phyloP scores from a whole-genome alignment of 1,140 invertebrate species.

The Ceratoteleas bidentatus region DNA sequence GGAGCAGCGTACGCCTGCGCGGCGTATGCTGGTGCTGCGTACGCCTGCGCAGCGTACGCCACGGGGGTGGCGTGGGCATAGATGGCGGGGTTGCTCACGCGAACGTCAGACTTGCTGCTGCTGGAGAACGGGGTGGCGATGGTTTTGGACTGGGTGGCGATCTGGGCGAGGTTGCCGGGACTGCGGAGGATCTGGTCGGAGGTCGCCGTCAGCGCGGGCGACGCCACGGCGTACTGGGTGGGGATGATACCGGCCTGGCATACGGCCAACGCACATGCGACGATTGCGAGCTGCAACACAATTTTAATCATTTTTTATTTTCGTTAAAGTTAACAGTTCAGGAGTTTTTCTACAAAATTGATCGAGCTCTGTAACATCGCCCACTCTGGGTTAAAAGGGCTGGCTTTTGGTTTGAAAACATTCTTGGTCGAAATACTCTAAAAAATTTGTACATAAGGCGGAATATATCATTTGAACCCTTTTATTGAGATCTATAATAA shows the following conservation, averaged over 20 bases:
- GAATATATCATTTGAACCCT: no score
- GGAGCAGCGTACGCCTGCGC: constrained; percentile 65
- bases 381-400: no score
- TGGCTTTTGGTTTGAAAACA: no score
- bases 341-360: no score
- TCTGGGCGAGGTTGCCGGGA: constrained; percentile 84
- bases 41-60: constrained; percentile 54
- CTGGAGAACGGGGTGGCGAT: constrained; percentile 86
- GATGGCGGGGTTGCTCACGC: constrained; percentile 83
- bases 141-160: constrained; percentile 85
- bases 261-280: constrained; percentile 76
- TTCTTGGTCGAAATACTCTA: no score
- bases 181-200: constrained; percentile 84
- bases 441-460: no score
- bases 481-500: no score
- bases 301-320: no score
- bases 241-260: constrained; percentile 73
- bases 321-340: no score
- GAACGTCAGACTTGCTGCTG: constrained; percentile 84
- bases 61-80: constrained; percentile 72
- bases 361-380: no score
- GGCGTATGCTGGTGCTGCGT: constrained; percentile 22
- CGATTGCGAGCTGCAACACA: constrained; percentile 77
- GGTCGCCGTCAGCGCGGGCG: constrained; percentile 83
- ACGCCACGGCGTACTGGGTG: constrained; percentile 68